Evolutionary conservation across 2,797 vertebrate species (phyloP), one percentile per base, ranked within the genome.

Genomic region (Falco cherrug): DNA sequence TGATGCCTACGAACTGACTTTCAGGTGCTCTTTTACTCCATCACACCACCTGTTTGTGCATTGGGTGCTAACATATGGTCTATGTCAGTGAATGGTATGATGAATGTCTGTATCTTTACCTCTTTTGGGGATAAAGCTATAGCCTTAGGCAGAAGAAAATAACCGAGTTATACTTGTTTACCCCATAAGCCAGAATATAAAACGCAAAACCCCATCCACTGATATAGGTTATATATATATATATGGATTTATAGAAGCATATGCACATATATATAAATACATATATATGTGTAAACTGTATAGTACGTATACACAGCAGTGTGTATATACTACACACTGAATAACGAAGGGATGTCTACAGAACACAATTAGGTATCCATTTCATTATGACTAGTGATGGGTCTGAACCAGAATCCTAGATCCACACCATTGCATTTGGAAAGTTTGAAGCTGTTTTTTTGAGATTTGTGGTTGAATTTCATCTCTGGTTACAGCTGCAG

Each of bases 1-100:
- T 98, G 97, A 98, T 98, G 98, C 98, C 97, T 98, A 97, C 98
- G 97, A 98, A 98, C 98, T 98, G 97, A 98, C 95, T 98, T 98
- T 95, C 97, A 98, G 98, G 98, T 98, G 98, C 98, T 98, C 47
- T 81, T 85, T 92, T 86, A 85, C 47, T 86, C 68, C 77, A 80
- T 80, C 60, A 74, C 70, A n/a, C 63, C 63, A 54, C 74, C 31
- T 84, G 51, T 93, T 89, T 85, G 61, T 89, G 77, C 84, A 41
- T 47, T 85, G 71, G 90, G 90, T 95, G 91, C 94, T 92, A 95
- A 89, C 81, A 43, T 35, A 80, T 5, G 59, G 76, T 76, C 41
- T 93, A 15, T 84, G 79, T 76, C 91, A 86, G 70, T 91, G 95
- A 94, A 83, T 65, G 82, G 78, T 57, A 76, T 82, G 84, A 60